Evolutionary conservation across 2,113 vertebrate genomes (phyloP).

Genomic region (Tragelaphus scriptus): DNA sequence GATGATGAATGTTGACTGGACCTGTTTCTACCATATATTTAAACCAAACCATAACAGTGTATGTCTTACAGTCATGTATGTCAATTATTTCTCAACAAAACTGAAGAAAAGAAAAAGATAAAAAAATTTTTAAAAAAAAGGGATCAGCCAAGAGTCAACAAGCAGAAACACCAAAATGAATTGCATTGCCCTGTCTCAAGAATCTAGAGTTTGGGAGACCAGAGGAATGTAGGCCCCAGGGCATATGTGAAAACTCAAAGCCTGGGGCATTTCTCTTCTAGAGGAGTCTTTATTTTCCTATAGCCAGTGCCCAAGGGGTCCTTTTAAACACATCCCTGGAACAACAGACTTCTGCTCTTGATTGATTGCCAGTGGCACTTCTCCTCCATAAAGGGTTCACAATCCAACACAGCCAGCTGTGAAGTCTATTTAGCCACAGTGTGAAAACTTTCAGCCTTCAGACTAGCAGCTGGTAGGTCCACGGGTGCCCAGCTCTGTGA

Average conservation of each 20-base stretch:
- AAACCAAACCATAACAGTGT: neutral
- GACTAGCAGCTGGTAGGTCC: neutral
- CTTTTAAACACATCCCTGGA: neutral
- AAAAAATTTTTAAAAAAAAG: neutral
- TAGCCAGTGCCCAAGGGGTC: neutral
- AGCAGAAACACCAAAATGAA: neutral
- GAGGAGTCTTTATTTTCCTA: neutral
- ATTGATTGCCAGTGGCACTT: neutral
- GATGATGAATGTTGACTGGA: neutral
- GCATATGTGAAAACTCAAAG: neutral
- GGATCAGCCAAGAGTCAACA: neutral
- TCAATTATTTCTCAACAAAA: neutral
- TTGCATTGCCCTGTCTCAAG: neutral
- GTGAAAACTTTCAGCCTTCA: neutral
- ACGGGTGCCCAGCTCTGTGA: neutral
- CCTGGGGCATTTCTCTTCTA: neutral
- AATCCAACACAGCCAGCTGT: neutral
- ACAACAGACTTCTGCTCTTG: neutral
- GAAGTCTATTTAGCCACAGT: neutral
- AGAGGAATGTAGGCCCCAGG: neutral
- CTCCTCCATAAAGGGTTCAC: neutral
- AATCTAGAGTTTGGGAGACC: neutral
- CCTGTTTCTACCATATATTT: neutral
- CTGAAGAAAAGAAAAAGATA: neutral
- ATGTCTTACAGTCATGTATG: neutral